phyloP scores from a whole-genome alignment of 2,888 invertebrate species.

The Yponomeuta cagnagella region DNA sequence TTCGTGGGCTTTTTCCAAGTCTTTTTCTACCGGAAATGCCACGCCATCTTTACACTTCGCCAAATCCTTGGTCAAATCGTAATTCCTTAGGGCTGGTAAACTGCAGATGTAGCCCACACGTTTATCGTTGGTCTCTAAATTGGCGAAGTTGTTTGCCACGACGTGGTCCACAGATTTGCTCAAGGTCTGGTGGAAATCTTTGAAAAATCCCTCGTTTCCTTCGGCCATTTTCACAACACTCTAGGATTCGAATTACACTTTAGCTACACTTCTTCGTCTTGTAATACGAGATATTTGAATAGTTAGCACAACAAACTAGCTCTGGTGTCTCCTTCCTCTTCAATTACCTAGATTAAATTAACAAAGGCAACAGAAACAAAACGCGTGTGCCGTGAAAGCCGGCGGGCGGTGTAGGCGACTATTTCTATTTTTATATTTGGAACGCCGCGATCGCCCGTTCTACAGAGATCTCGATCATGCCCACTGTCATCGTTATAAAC shows the following conservation, averaged over 20 bases:
- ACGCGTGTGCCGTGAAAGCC: constrained; percentile 35
- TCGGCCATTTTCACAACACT: constrained; percentile 43
- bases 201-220: constrained; percentile 73
- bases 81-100: constrained; percentile 67
- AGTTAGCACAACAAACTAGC: background rate
- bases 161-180: constrained; percentile 71
- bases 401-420: constrained; percentile 41
- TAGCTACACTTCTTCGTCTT: background rate
- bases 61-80: constrained; percentile 60
- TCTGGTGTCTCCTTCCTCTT: background rate
- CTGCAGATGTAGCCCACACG: constrained; percentile 78
- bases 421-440: constrained; percentile 64
- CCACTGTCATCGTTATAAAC: background rate
- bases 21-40: constrained; percentile 69
- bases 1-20: constrained; percentile 74
- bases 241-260: constrained; percentile 8
- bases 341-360: background rate
- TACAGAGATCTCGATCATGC: constrained; percentile 37
- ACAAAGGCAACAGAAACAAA: background rate
- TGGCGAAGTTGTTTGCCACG: constrained; percentile 78
- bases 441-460: constrained; percentile 47
- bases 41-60: constrained; percentile 49
- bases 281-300: background rate
- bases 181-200: constrained; percentile 78
- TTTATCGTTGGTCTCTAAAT: constrained; percentile 78